These are phyloP conservation scores for Chrysopa pallens DNA, from an alignment of 1,140 invertebrate species.

Conservation along the genomic window DNA sequence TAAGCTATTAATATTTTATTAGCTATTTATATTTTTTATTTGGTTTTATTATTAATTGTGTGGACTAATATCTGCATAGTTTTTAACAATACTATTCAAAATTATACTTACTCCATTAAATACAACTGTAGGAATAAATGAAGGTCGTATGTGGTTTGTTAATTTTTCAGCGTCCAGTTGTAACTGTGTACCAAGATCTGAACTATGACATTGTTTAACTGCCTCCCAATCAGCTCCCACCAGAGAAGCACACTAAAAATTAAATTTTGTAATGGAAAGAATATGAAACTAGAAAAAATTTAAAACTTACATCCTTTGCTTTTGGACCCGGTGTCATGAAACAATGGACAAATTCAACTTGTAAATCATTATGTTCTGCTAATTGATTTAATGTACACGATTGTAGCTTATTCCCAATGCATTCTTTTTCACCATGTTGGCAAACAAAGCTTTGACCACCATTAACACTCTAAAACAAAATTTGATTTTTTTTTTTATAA, in stretches of 20 bases:
- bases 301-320: background rate
- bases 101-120: constrained; percentile 27
- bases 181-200: constrained; percentile 26
- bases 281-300: background rate
- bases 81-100: constrained; percentile 5
- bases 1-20: too few species aligned
- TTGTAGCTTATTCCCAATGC: constrained; percentile 14
- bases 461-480: constrained; percentile 10
- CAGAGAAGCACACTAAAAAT: constrained; percentile 27
- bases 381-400: constrained; percentile 13
- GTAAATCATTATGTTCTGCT: constrained; percentile 7
- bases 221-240: constrained; percentile 18
- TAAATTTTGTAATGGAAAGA: background rate
- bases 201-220: constrained; percentile 24
- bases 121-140: constrained; percentile 43
- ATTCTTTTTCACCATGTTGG: constrained; percentile 18
- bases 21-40: too few species aligned
- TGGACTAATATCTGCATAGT: too few species aligned
- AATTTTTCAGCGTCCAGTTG: constrained; percentile 33
- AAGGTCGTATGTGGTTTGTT: constrained; percentile 25
- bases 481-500: background rate
- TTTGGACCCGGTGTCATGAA: constrained; percentile 10
- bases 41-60: too few species aligned
- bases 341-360: constrained; percentile 17
- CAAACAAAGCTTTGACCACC: constrained; percentile 13